These are phyloP conservation scores for Bicyclus anynana DNA, from an alignment of 1,140 invertebrate species.

Conservation along the genomic window DNA sequence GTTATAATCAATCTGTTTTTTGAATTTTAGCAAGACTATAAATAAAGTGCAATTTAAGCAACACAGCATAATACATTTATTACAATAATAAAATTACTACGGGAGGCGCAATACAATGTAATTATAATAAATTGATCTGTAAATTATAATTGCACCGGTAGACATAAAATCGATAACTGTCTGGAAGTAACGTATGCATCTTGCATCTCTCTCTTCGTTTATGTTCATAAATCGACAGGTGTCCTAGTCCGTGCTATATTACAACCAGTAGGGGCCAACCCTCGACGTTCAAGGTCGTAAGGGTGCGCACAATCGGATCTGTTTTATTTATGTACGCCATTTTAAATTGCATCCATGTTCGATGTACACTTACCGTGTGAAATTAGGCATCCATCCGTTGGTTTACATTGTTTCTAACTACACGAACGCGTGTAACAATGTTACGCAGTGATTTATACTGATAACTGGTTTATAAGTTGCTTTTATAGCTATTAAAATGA, in stretches of 20 bases:
- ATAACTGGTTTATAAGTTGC: neutral
- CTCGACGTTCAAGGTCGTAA: constrained; percentile 57
- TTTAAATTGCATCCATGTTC: constrained; percentile 36
- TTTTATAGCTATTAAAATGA: neutral
- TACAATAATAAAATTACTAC: too few relatives aligned
- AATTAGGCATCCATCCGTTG: constrained; percentile 30
- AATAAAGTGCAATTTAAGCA: too few relatives aligned
- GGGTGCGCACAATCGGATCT: constrained; percentile 43
- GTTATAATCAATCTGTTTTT: too few relatives aligned
- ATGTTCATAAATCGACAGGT: neutral
- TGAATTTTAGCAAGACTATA: too few relatives aligned
- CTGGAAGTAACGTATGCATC: neutral
- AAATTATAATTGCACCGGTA: neutral
- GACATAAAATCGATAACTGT: neutral
- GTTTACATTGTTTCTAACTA: constrained; percentile 23
- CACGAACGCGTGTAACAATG: neutral
- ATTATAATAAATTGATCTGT: neutral
- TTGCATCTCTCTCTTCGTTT: neutral
- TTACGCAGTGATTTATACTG: constrained; percentile 12
- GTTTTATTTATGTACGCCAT: constrained; percentile 43
- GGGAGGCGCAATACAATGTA: too few relatives aligned
- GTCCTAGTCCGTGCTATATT: constrained; percentile 6
- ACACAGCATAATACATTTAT: too few relatives aligned
- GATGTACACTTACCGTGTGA: constrained; percentile 27
- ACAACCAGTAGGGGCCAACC: constrained; percentile 48